phyloP scores from a whole-genome alignment of 2,888 invertebrate genomes.

The Ischnus inquisitorius region DNA sequence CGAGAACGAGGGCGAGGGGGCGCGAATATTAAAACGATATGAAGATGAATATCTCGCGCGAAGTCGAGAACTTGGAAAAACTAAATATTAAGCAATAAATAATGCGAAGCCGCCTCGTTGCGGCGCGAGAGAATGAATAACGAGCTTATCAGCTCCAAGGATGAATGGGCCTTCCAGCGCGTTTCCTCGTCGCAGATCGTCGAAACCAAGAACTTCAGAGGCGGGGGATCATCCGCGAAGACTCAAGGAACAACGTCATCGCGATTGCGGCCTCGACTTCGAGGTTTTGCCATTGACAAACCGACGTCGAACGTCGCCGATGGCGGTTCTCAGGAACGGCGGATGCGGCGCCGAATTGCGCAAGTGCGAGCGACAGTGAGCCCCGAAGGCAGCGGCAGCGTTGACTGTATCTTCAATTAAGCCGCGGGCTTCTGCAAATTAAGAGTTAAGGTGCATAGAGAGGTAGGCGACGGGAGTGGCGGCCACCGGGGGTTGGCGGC shows the following conservation, averaged over 20 bases:
- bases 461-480: slow-evolving; percentile 74
- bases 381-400: slow-evolving; percentile 67
- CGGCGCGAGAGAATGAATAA: slow-evolving; percentile 59
- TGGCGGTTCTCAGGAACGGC: slow-evolving; percentile 57
- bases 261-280: not conserved
- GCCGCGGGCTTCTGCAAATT: slow-evolving; percentile 79
- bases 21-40: slow-evolving; percentile 79
- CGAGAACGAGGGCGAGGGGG: slow-evolving; percentile 62
- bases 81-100: slow-evolving; percentile 76
- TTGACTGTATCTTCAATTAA: slow-evolving; percentile 77
- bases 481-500: slow-evolving; percentile 79
- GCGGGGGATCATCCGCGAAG: slow-evolving; percentile 42
- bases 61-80: slow-evolving; percentile 74
- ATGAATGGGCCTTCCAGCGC: slow-evolving; percentile 40
- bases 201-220: slow-evolving; percentile 48
- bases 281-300: slow-evolving; percentile 22
- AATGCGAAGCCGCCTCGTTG: slow-evolving; percentile 65
- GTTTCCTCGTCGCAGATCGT: slow-evolving; percentile 32
- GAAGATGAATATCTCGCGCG: slow-evolving; percentile 79
- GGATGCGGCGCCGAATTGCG: slow-evolving; percentile 67
- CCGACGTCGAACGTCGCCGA: slow-evolving; percentile 46
- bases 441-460: slow-evolving; percentile 82
- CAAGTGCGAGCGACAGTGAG: slow-evolving; percentile 71
- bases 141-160: slow-evolving; percentile 57
- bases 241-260: slow-evolving; percentile 1